phyloP scores from a whole-genome alignment of 2,113 vertebrate genomes.

The Delphinapterus leucas region DNA sequence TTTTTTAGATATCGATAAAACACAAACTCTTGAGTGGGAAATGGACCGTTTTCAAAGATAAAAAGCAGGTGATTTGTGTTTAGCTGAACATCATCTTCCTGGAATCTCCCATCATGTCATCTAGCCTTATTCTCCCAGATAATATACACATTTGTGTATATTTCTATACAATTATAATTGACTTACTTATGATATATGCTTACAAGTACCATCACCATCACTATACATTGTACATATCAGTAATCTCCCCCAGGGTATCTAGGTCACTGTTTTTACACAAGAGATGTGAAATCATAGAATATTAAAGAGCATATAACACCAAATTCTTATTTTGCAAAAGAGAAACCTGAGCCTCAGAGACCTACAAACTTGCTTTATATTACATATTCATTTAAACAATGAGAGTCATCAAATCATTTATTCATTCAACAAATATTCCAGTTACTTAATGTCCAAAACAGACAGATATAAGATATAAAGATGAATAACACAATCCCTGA shows the following conservation, averaged over 20 bases:
- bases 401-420: background rate
- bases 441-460: background rate
- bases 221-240: background rate
- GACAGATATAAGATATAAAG: background rate
- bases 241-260: background rate
- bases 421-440: conserved; percentile 2
- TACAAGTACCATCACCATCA: background rate
- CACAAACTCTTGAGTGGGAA: background rate
- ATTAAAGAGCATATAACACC: background rate
- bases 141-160: background rate
- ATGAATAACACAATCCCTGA: background rate
- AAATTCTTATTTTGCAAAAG: conserved; percentile 24
- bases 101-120: background rate
- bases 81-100: background rate
- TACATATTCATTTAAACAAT: conserved; percentile 8
- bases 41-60: background rate
- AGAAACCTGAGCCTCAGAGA: background rate
- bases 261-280: background rate
- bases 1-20: conserved; percentile 43
- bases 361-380: background rate
- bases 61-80: background rate
- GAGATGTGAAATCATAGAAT: background rate
- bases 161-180: background rate
- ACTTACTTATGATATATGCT: background rate
- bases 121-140: background rate